Evolutionary conservation across 2,888 invertebrate genomes (phyloP), one percentile per base, ranked within the genome.

Genomic region (Ophion slaviceki): DNA sequence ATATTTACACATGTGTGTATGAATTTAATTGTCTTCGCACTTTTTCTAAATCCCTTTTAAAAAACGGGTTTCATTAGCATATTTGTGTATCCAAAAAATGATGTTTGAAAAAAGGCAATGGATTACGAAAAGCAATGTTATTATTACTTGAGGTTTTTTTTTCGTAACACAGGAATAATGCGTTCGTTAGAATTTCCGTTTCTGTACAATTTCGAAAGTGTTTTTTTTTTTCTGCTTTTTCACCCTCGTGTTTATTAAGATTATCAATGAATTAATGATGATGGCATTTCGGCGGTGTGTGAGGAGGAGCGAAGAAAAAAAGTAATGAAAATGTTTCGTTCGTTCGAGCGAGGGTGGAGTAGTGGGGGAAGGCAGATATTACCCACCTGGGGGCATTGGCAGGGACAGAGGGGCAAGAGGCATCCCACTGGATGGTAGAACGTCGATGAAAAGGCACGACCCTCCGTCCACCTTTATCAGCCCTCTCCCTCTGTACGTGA

Each of bases 371-470:
- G 89, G 88, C 87, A 89, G 88, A 90, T 88, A 82, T 90, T 90
- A 93, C 93, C 93, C 93, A 93, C 93, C 93, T 93, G 91, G 93
- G 93, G 94, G 94, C 92, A 94, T 92, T 92, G 90, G 92, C 91
- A 91, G 93, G 92, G 90, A 92, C 92, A 91, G 92, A 91, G 90
- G 92, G 91, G 89, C 91, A 90, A 90, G 91, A 89, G 87, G 88
- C 89, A 87, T 93, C 93, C 93, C 93, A 93, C 89, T 93, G 93
- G 88, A 90, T 92, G 92, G 94, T 94, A 91, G 95, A 95, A 92
- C 96, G 95, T 94, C 95, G 95, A 94, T 96, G 96, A 94, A 96
- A 96, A 91, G 96, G 96, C 93, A 95, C 94, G 92, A 94, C 94
- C 94, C 94, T 94, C 92, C 95, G 94, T 92, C 94, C 94, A 93